Base-by-base conservation (phyloP, 2,888 invertebrate species). In the Coleophora flavipennella region DNA sequence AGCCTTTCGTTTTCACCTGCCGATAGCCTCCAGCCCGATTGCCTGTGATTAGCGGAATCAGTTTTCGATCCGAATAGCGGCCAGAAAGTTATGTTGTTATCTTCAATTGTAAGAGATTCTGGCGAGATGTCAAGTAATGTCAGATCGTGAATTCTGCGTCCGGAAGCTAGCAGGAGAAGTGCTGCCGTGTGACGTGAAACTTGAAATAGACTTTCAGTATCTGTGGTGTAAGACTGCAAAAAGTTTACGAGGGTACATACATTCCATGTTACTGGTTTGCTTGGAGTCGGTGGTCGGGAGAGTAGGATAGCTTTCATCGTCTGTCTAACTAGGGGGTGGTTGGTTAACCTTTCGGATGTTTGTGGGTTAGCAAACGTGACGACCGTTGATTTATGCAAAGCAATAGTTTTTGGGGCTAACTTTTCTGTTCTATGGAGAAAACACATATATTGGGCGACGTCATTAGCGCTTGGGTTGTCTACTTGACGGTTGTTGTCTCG, bases 321-420 rank as follows among this genome's bases (percentile, higher is more conserved):
- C 6, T 20, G 3, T 6, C 6, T 20, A 4, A 20, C 6, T 6
- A 20, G 6, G 3, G 3, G 20, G 6, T 20, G 20, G 6, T 20
- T 20, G 3, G 6, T 20, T 20, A 20, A 20, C 20, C 20, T 20
- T 20, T 6, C 6, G n/a, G n/a, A n/a, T n/a, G n/a, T n/a, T n/a
- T n/a, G n/a, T n/a, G n/a, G n/a, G n/a, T n/a, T n/a, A n/a, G 20
- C 6, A 20, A 20, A 20, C 3, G 20, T 20, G 20, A 6, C 20
- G 3, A 20, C 6, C 6, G 20, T 20, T 6, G 20, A 20, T 20
- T 20, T 20, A 6, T 20, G 55, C 10, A 57, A 37, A 8, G 41
- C 44, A 13, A 57, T 46, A 1, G 55, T 53, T 13, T 38, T 33
- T 0, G 50, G 43, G 2, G 53, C 36, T 27, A 57, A 28, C 10